Base-by-base conservation (phyloP, 1,140 invertebrate genomes). In the Hycleus cichorii region DNA sequence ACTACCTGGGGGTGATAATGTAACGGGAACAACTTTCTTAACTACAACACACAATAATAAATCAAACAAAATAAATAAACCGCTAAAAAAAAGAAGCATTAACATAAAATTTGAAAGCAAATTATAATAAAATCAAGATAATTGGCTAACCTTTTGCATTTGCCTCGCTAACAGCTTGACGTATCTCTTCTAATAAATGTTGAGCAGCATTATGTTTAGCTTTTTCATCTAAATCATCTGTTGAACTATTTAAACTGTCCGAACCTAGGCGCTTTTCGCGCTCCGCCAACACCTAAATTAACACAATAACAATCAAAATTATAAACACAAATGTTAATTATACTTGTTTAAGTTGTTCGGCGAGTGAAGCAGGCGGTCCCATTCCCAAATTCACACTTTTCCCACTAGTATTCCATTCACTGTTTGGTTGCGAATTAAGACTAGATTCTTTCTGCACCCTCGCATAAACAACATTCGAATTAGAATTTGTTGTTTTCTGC, bases 301-400 rank as follows among this genome's bases (percentile, higher is more conserved):
- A 10, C 10, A 26, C 9, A 54, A 49, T 12, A 27, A 18, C 7
- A 43, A 9, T 40, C 12, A 57, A 40, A 32, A 38, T 11, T 55
- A 5, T 5, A 38, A 49, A 49, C 10, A 24, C 46, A 18, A 47
- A 56, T 18, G 3, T 12, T 49, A 27, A 58, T 18, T 18, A 18
- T 64, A 90, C 87, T 72, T 89, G 88, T 76, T 90, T 90, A 56
- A 91, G 77, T 69, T 92, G 89, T 71, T 91, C 89, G 1, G 88
- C 88, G 49, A 91, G 77, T 45, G 86, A 89, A 62, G 85, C 77
- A 10, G 86, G 81, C 46, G 86, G 84, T 66, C 84, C 84, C 73
- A 75, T 56, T 6, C 62, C 63, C 25, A 58, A 45, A 55, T 53
- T 45, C 59, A 64, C 8, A 46, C 60, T 58, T 52, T 68, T 70